Evolutionary conservation across 1,140 invertebrate species (phyloP).

Genomic region (Parapsyche elsis): DNA sequence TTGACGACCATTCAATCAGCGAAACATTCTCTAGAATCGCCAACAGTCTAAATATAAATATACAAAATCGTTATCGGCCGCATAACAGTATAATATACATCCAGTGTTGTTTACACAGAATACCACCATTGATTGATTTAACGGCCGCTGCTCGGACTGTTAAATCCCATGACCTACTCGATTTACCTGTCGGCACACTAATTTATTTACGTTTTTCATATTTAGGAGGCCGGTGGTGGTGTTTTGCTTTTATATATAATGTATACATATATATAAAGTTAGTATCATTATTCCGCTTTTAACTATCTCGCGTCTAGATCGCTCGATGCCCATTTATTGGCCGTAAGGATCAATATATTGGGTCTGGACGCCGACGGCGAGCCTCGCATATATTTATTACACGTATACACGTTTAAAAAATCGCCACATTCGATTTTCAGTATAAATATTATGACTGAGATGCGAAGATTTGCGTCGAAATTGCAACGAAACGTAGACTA

Average conservation of each 20-base stretch:
- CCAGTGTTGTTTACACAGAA: slow-evolving; percentile 24
- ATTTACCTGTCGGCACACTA: slow-evolving; percentile 45
- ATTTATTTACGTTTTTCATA: slow-evolving; percentile 46
- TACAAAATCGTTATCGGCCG: slow-evolving; percentile 1
- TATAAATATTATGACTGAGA: too few species aligned
- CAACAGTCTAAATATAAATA: too few species aligned
- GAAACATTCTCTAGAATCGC: too few species aligned
- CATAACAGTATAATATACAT: not conserved
- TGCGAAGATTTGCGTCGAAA: too few species aligned
- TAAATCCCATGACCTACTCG: slow-evolving; percentile 42
- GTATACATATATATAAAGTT: not conserved
- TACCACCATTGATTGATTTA: slow-evolving; percentile 44
- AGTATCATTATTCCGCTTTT: slow-evolving; percentile 6
- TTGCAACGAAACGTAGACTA: too few species aligned
- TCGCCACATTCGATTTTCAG: too few species aligned
- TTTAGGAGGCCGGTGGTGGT: slow-evolving; percentile 29
- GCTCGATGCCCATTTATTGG: not conserved
- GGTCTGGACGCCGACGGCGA: too few species aligned
- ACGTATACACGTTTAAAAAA: too few species aligned
- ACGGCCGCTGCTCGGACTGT: slow-evolving; percentile 21
- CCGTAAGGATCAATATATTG: too few species aligned
- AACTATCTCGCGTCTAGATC: slow-evolving; percentile 13
- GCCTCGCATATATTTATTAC: too few species aligned
- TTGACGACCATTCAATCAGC: too few species aligned
- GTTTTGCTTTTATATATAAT: not conserved